These are phyloP conservation scores for Aphelenchoides fujianensis DNA, from an alignment of 1,140 invertebrate genomes.

Conservation along the genomic window DNA sequence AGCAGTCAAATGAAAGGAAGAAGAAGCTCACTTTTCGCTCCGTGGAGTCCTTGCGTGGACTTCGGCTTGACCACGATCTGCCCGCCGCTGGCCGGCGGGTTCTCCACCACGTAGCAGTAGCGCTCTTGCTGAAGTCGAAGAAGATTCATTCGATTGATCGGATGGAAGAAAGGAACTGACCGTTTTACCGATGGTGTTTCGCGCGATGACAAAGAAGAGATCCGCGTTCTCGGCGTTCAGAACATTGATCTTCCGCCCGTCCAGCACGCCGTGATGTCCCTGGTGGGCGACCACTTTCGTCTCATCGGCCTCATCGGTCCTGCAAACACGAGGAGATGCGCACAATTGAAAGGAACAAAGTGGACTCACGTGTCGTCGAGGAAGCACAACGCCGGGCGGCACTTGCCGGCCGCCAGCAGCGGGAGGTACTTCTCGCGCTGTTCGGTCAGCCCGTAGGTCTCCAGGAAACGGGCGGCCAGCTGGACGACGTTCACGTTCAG, in stretches of 20 bases:
- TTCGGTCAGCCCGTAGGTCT: conserved; percentile 77
- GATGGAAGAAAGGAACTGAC: conserved; percentile 23
- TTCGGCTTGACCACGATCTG: conserved; percentile 36
- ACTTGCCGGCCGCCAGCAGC: conserved; percentile 67
- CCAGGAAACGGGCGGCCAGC: conserved; percentile 83
- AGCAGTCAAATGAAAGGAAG: conserved; percentile 2
- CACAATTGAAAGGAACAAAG: neutral
- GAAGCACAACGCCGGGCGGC: conserved; percentile 24
- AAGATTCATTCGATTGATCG: neutral
- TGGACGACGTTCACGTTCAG: conserved; percentile 28
- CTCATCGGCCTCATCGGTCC: conserved; percentile 23
- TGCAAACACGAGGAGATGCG: conserved; percentile 21
- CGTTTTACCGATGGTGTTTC: conserved; percentile 26
- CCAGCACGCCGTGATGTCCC: conserved; percentile 17
- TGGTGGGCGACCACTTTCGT: conserved; percentile 20
- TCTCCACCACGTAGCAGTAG: conserved; percentile 43
- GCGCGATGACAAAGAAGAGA: conserved; percentile 53
- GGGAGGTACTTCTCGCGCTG: conserved; percentile 88
- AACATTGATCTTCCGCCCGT: conserved; percentile 44
- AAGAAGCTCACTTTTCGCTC: conserved; percentile 38
- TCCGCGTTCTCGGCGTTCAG: conserved; percentile 48
- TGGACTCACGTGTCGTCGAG: conserved; percentile 15
- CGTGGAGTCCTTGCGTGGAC: conserved; percentile 35
- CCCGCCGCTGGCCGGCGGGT: conserved; percentile 17
- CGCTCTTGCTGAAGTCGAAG: conserved; percentile 24